phyloP scores from a whole-genome alignment of 2,797 vertebrate species.

The Sarcophilus harrisii region DNA sequence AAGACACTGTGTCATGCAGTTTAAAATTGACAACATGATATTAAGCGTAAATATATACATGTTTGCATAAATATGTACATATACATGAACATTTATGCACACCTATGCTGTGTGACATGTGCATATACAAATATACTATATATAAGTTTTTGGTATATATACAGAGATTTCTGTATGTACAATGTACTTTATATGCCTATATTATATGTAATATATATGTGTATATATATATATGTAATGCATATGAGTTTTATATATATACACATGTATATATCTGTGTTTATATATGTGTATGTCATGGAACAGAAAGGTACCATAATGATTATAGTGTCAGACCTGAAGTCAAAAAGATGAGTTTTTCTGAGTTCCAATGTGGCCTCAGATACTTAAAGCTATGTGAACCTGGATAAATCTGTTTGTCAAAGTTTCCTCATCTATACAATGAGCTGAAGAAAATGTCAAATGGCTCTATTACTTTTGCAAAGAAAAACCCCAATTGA shows the following conservation, averaged over 20 bases:
- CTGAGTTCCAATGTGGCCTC: not conserved
- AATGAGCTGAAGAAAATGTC: not conserved
- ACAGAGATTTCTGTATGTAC: too few species aligned
- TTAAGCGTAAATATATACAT: constrained; percentile 27
- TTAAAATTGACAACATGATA: not conserved
- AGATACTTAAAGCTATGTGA: not conserved
- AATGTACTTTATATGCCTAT: not conserved
- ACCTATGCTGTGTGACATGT: too few species aligned
- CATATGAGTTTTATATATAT: too few species aligned
- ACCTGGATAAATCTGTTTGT: not conserved
- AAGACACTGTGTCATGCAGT: not conserved
- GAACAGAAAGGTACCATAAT: not conserved
- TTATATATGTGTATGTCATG: too few species aligned
- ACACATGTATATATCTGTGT: too few species aligned
- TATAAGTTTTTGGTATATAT: too few species aligned
- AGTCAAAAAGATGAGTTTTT: not conserved
- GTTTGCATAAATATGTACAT: not conserved
- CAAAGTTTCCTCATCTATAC: not conserved
- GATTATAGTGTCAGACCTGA: not conserved
- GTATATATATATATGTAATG: too few species aligned
- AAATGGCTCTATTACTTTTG: not conserved
- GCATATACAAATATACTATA: too few species aligned
- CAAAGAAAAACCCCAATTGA: too few species aligned
- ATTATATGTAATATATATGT: not conserved
- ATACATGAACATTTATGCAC: not conserved